Evolutionary conservation across 2,113 vertebrate genomes (phyloP), one percentile per base, ranked within the genome.

Genomic region (Quiscalus mexicanus): DNA sequence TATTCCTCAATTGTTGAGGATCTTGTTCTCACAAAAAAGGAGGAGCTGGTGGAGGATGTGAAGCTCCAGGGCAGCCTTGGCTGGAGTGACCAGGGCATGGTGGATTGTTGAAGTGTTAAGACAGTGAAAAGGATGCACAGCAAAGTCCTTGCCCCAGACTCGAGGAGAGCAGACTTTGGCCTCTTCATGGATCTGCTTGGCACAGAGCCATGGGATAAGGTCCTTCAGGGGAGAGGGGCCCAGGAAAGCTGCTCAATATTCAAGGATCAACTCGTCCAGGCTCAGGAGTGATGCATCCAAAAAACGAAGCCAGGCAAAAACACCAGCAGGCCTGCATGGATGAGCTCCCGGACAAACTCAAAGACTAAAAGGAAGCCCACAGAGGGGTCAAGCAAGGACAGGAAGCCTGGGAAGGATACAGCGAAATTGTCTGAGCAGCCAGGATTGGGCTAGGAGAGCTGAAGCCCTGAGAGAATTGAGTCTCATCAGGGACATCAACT

Each of bases 161-260:
- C 11, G 23, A 39, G 39, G 33, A 24, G 33, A 74, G 37, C 44
- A 74, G 33, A 24, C 27, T 39, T 28, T 17, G 60, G 37, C 7
- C 44, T 52, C 37, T 17, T 9, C 37, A 17, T 44, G 10, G 33
- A 65, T 59, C 37, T 65, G 77, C 22, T 37, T 20, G 15, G 60
- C 50, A 24, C 15, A 59, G 23, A 28, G 27, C 19, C 1, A 0
- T 14, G 33, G 33, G 53, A 20, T 39, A 53, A 82, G 17, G 62
- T 13, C 60, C 23, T 25, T 30, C 37, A 45, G 27, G 17, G 25
- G 33, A 50, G 31, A 73, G 42, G 7, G 8, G 0, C 1, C n/a
- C 67, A 56, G 1, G 30, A 71, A 71, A 52, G 17, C 1, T 52
- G 68, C 22, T 37, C 1, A 9, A 0, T 44, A 28, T 20, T 7